phyloP scores from a whole-genome alignment of 2,888 invertebrate genomes.

The Perdita meconis region DNA sequence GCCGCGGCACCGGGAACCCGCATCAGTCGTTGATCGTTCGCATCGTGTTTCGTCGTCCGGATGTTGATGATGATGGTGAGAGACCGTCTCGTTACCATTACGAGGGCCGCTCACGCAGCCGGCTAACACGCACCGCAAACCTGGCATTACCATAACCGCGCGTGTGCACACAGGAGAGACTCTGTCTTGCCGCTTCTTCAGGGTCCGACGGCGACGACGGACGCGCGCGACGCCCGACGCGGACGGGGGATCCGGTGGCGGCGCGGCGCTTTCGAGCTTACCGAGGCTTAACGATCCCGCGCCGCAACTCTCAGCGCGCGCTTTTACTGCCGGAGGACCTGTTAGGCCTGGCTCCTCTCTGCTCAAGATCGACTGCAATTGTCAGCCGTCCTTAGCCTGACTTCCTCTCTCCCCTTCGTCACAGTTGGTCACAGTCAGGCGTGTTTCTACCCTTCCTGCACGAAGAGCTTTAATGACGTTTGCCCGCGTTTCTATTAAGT shows the following conservation, averaged over 20 bases:
- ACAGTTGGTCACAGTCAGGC: not conserved
- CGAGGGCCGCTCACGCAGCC: slow-evolving; percentile 72
- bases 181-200: slow-evolving; percentile 43
- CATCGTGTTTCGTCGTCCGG: slow-evolving; percentile 76
- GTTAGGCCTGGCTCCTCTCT: slow-evolving; percentile 41
- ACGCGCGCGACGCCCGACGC: not conserved
- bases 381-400: slow-evolving; percentile 36
- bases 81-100: slow-evolving; percentile 76
- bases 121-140: slow-evolving; percentile 72
- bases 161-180: slow-evolving; percentile 61
- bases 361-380: slow-evolving; percentile 47
- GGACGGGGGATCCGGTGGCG: slow-evolving; percentile 8
- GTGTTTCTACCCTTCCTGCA: not conserved
- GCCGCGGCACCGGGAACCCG: slow-evolving; percentile 60
- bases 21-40: slow-evolving; percentile 74
- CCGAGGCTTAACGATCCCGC: slow-evolving; percentile 47
- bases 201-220: slow-evolving; percentile 16
- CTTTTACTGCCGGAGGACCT: slow-evolving; percentile 42
- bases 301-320: slow-evolving; percentile 36
- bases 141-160: slow-evolving; percentile 75
- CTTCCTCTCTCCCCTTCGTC: not conserved
- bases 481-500: slow-evolving; percentile 44
- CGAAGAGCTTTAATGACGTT: slow-evolving; percentile 37
- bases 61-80: slow-evolving; percentile 78
- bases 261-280: slow-evolving; percentile 60